These are phyloP conservation scores for Tolypeutes matacus DNA, from an alignment of 2,797 vertebrate species.

Conservation along the genomic window DNA sequence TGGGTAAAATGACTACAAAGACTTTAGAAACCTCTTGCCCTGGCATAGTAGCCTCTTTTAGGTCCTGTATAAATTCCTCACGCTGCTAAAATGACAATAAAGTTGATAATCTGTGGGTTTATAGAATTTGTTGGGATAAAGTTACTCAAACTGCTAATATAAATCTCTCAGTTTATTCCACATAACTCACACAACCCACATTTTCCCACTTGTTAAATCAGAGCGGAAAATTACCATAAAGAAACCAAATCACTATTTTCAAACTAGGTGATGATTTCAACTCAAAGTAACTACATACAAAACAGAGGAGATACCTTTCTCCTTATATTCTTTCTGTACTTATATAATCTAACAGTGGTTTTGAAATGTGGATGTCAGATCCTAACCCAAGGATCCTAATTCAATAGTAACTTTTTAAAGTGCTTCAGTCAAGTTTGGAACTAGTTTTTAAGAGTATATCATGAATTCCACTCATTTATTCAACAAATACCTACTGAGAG, in stretches of 20 bases:
- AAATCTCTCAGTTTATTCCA: constrained; percentile 17
- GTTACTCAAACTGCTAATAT: constrained; percentile 32
- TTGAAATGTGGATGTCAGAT: constrained; percentile 36
- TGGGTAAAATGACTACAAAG: constrained; percentile 41
- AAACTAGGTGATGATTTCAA: constrained; percentile 28
- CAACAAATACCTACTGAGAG: background rate
- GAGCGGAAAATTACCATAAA: background rate
- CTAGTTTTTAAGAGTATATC: constrained; percentile 25
- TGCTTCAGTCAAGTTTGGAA: background rate
- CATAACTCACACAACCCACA: background rate
- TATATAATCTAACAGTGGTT: background rate
- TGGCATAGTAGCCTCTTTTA: constrained; percentile 22
- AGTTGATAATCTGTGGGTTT: background rate
- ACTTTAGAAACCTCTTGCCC: constrained; percentile 48
- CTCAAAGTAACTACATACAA: background rate
- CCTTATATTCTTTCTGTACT: background rate
- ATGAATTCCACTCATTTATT: background rate
- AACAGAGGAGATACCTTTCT: background rate
- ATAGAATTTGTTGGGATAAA: constrained; percentile 47
- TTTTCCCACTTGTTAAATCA: background rate
- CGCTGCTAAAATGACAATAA: constrained; percentile 18
- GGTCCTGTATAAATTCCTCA: background rate
- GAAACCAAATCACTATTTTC: background rate
- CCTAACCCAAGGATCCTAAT: background rate
- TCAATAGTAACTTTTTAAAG: background rate